Base-by-base conservation (phyloP, 2,797 vertebrate genomes). In the Eospalax fontanierii region DNA sequence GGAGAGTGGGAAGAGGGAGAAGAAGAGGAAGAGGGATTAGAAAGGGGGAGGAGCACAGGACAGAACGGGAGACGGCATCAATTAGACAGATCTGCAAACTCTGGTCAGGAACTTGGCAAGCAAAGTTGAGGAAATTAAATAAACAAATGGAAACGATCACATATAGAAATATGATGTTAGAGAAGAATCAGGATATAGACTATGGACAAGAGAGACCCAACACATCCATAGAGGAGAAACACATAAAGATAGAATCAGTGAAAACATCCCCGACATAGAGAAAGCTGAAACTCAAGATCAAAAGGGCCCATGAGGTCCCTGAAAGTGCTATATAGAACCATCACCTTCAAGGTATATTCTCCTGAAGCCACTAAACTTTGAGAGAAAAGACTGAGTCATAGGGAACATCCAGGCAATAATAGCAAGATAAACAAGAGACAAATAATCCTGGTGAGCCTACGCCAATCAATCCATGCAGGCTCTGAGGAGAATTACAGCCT, bases 211-310 rank as follows among this genome's bases (percentile, higher is more conserved):
- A 85, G 28, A 87, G 68, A 61, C 7, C 35, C 50, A 63, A 85
- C n/a, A 82, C 35, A 71, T 40, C 80, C 73, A 89, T 2, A 80
- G 82, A 93, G 89, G 81, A 84, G 96, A 88, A 92, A 75, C 66
- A 95, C 19, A 70, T 82, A 82, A 91, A 94, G 95, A 96, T 54
- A 93, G 54, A 87, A 95, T 93, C 50, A 50, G 50, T 85, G 78
- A 95, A 97, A 97, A 95, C 24, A 82, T 79, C 40, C 40, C 66
- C 9, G 46, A 95, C 95, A 65, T 43, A 59, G 24, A 63, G 61
- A 96, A 88, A 82, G 84, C 30, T 87, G 54, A 92, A 75, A 63
- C 38, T 76, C 76, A 79, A 87, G n/a, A 90, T 89, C 76, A 65
- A 95, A 93, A 92, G 73, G 43, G 28, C 33, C 84, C 43, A 59